Percentiles rank a stretch among this genome's conserved stretches.
These are phyloP conservation scores for Amphiprion ocellaris DNA, from an alignment of 2,113 vertebrate genomes.

Conservation along the genomic window DNA sequence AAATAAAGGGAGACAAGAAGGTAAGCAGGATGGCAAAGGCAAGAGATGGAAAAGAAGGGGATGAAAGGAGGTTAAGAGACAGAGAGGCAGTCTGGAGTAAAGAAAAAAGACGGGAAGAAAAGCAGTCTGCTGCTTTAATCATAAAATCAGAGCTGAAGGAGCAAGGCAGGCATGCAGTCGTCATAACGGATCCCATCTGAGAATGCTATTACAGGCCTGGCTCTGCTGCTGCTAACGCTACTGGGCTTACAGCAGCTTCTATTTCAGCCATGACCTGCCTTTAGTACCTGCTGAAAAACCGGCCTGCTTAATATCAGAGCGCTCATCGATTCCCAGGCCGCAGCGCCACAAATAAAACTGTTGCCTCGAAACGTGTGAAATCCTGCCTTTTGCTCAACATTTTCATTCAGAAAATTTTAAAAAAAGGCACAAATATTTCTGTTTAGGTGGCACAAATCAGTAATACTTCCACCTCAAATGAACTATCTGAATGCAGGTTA, in stretches of 20 bases:
- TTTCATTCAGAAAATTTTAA: not conserved
- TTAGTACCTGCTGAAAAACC: slow-evolving; percentile 67
- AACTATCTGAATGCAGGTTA: not conserved
- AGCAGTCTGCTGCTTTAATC: slow-evolving; percentile 77
- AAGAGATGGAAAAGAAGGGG: slow-evolving; percentile 26
- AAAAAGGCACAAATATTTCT: slow-evolving; percentile 1
- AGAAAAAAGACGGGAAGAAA: slow-evolving; percentile 36
- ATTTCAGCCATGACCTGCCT: slow-evolving; percentile 52
- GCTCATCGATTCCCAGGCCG: slow-evolving; percentile 33
- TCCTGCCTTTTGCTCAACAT: slow-evolving; percentile 1
- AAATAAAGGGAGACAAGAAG: slow-evolving; percentile 46
- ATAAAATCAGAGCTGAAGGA: slow-evolving; percentile 75
- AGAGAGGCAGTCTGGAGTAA: slow-evolving; percentile 54
- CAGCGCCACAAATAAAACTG: slow-evolving; percentile 15
- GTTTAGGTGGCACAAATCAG: not conserved
- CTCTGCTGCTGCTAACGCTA: slow-evolving; percentile 57
- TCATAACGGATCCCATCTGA: slow-evolving; percentile 77
- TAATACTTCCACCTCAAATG: not conserved
- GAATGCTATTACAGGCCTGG: slow-evolving; percentile 78
- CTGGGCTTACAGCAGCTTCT: slow-evolving; percentile 58
- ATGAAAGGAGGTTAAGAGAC: slow-evolving; percentile 29
- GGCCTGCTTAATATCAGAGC: slow-evolving; percentile 58
- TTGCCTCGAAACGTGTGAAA: slow-evolving; percentile 26
- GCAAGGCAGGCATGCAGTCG: slow-evolving; percentile 70
- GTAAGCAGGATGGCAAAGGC: slow-evolving; percentile 34